A percentile compares a stretch with the other conserved stretches of the same genome.
phyloP scores from a whole-genome alignment of 1,140 invertebrate species.

The Copidosoma floridanum region DNA sequence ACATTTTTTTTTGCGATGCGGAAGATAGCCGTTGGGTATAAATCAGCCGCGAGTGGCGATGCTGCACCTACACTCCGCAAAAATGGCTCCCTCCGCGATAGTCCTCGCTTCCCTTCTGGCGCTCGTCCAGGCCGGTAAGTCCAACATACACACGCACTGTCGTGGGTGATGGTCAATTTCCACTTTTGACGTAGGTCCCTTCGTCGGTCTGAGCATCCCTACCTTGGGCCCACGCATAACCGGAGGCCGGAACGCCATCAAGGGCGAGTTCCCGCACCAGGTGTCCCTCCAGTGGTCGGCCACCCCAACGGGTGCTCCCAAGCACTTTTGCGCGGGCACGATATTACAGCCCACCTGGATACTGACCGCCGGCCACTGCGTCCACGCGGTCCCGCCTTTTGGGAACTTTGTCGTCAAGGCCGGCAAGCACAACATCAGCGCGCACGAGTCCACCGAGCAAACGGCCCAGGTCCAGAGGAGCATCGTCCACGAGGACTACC shows the following conservation, averaged over 20 bases:
- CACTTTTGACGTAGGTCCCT: too few species aligned
- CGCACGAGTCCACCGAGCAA: slow-evolving; percentile 52
- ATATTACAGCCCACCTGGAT: background rate
- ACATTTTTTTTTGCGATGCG: too few species aligned
- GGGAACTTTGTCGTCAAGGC: slow-evolving; percentile 35
- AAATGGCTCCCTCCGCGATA: too few species aligned
- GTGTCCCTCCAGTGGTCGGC: slow-evolving; percentile 39
- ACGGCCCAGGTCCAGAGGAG: slow-evolving; percentile 39
- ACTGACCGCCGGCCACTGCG: slow-evolving; percentile 15
- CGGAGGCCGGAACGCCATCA: slow-evolving; percentile 42
- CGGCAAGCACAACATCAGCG: slow-evolving; percentile 40
- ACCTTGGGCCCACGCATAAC: slow-evolving; percentile 36
- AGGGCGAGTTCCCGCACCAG: slow-evolving; percentile 49
- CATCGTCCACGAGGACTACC: slow-evolving; percentile 55
- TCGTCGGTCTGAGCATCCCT: too few species aligned
- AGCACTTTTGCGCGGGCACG: slow-evolving; percentile 8
- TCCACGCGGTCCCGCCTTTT: background rate
- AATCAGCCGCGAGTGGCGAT: too few species aligned
- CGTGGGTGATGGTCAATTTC: too few species aligned
- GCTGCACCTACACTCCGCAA: too few species aligned
- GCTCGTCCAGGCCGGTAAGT: background rate
- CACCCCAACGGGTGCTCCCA: too few species aligned
- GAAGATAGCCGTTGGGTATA: too few species aligned
- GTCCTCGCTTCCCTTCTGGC: too few species aligned
- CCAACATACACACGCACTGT: too few species aligned